Conservation (phyloP, 2,113 vertebrate species). For the Gorilla gorilla region DNA sequence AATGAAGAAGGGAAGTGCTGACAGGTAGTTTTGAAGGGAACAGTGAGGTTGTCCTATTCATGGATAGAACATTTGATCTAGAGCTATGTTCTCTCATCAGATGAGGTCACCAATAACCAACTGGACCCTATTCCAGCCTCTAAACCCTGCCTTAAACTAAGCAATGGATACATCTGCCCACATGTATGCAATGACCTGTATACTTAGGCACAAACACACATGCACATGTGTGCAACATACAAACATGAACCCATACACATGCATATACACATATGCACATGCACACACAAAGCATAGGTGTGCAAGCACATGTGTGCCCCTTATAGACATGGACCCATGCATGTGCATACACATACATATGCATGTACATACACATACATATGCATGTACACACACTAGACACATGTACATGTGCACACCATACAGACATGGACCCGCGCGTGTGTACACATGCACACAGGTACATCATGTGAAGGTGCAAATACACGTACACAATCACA, state of each 20-base stretch:
- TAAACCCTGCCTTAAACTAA: background rate
- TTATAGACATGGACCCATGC: background rate
- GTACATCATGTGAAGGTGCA: background rate
- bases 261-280: background rate
- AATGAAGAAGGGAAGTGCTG: background rate
- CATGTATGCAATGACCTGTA: background rate
- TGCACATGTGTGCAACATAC: accelerated
- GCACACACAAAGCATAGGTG: background rate
- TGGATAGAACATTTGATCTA: too few species aligned
- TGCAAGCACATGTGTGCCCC: too few species aligned
- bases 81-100: background rate
- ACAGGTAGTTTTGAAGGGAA: background rate
- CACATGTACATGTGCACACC: too few species aligned
- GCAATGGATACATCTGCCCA: background rate
- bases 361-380: background rate
- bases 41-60: background rate
- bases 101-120: too few species aligned
- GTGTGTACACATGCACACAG: background rate
- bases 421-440: background rate
- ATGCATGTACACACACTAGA: background rate
- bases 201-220: background rate
- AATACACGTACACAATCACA: too few species aligned
- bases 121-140: background rate
- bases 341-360: background rate
- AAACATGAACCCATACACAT: background rate